A percentile compares a stretch with the other conserved stretches of the same genome.
phyloP scores from a whole-genome alignment of 1,140 invertebrate species.

The Ceratosolen fusciceps region DNA sequence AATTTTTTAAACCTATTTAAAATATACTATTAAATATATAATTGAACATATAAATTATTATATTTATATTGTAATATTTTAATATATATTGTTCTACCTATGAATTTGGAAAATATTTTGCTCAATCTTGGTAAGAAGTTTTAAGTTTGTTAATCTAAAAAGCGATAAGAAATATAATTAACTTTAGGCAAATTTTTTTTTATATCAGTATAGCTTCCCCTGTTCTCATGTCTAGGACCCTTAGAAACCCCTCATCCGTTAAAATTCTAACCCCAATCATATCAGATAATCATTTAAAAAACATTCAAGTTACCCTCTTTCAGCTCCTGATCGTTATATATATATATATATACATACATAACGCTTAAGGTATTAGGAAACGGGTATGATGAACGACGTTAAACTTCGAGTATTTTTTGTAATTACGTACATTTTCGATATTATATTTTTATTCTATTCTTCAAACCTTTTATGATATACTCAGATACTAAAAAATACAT shows the following conservation, averaged over 20 bases:
- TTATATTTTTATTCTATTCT: background rate
- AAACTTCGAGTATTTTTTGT: background rate
- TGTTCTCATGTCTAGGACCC: background rate
- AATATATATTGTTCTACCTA: too few relatives aligned
- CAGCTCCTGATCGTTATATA: background rate
- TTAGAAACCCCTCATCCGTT: background rate
- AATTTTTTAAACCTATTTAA: too few relatives aligned
- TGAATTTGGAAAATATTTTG: too few relatives aligned
- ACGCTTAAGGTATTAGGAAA: too few relatives aligned
- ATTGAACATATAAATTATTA: too few relatives aligned
- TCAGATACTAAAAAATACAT: background rate
- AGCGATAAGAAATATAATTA: background rate
- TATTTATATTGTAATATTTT: too few relatives aligned
- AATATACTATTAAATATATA: too few relatives aligned
- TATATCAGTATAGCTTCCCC: background rate
- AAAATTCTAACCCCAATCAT: background rate
- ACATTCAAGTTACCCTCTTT: background rate
- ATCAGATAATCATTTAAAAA: conserved; percentile 6
- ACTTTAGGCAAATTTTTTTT: background rate
- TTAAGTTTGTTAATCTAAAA: background rate
- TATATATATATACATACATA: too few relatives aligned
- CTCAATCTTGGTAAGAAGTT: background rate
- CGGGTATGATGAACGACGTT: background rate
- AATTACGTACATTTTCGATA: background rate
- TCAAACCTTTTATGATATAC: background rate